phyloP scores from a whole-genome alignment of 2,113 vertebrate genomes.

The Pangasianodon gigas region DNA sequence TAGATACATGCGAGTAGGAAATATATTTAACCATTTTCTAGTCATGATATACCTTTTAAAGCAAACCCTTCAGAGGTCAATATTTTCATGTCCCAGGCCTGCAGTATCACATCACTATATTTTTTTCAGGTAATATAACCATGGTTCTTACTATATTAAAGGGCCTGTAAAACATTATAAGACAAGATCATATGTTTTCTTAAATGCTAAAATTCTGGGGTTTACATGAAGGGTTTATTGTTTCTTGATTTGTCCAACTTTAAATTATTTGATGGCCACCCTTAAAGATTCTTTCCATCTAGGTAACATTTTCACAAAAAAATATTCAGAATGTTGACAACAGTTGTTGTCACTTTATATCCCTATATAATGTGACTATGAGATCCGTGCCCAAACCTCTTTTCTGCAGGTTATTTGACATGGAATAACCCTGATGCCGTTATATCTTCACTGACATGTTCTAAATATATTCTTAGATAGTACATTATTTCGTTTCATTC shows the following conservation, averaged over 20 bases:
- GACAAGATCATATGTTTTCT: neutral
- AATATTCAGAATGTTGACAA: neutral
- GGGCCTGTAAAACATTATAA: neutral
- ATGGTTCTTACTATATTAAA: neutral
- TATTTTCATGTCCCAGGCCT: neutral
- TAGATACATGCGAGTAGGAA: neutral
- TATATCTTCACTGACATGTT: slow-evolving; percentile 14
- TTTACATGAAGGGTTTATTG: neutral
- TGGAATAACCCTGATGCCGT: slow-evolving; percentile 25
- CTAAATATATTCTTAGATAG: neutral
- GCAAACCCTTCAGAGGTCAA: neutral
- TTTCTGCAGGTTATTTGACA: slow-evolving; percentile 45
- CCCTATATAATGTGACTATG: neutral
- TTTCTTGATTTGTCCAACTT: neutral
- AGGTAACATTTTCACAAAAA: slow-evolving; percentile 2
- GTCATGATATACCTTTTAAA: neutral
- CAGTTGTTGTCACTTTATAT: neutral
- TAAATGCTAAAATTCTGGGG: neutral
- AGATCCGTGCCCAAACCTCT: neutral
- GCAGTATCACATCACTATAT: neutral
- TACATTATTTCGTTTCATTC: slow-evolving; percentile 1
- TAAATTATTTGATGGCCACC: neutral
- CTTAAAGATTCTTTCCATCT: neutral
- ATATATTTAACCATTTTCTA: neutral
- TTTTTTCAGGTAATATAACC: neutral